These are phyloP conservation scores for Clepsis dumicolana DNA, from an alignment of 2,888 invertebrate genomes.

Conservation along the genomic window DNA sequence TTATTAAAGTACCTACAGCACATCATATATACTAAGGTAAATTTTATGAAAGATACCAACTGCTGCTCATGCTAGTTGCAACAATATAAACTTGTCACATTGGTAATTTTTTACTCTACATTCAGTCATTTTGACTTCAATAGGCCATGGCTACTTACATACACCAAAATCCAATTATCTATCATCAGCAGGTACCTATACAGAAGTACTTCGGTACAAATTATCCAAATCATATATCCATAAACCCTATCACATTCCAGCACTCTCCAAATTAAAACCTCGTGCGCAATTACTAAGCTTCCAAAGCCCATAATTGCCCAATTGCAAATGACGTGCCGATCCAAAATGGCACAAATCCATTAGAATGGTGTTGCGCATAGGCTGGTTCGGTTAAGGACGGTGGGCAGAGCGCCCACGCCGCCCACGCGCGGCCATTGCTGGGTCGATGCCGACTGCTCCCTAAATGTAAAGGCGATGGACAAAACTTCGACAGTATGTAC, in stretches of 20 bases:
- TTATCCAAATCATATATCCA: background rate
- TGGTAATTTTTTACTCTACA: no score
- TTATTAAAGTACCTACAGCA: no score
- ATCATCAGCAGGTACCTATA: no score
- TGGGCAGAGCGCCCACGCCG: constrained; percentile 52
- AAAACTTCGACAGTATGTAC: background rate
- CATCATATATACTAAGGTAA: no score
- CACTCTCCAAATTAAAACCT: constrained; percentile 11
- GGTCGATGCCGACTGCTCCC: constrained; percentile 9
- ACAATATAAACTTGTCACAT: no score
- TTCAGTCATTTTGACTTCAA: no score
- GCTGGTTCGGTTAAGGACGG: background rate
- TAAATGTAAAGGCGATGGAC: constrained; percentile 2
- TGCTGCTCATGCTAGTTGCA: no score
- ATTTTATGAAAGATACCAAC: no score
- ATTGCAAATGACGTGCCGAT: constrained; percentile 66
- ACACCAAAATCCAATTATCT: no score
- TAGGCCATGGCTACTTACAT: no score
- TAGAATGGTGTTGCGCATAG: background rate
- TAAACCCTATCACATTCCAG: background rate
- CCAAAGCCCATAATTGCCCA: constrained; percentile 69
- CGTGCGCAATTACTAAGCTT: constrained; percentile 42
- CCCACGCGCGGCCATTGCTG: constrained; percentile 48
- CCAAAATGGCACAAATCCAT: constrained; percentile 34
- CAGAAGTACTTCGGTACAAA: background rate